These are phyloP conservation scores for Anthoscopus minutus DNA, from an alignment of 2,113 vertebrate species.

Conservation along the genomic window DNA sequence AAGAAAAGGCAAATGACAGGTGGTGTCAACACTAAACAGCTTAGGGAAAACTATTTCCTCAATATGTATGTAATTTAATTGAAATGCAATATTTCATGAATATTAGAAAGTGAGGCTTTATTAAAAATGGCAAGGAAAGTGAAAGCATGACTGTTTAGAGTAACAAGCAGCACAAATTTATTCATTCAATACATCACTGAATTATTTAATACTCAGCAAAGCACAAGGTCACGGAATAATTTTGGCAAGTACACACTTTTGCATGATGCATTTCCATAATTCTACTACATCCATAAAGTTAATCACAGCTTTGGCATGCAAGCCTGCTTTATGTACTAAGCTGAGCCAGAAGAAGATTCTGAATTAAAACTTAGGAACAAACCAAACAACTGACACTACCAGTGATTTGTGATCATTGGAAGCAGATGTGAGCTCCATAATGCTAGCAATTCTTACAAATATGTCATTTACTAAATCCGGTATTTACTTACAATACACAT, in stretches of 20 bases:
- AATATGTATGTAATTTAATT: conserved; percentile 78
- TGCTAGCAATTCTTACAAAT: background rate
- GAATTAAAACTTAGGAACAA: conserved; percentile 53
- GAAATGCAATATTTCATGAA: conserved; percentile 82
- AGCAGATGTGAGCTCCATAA: background rate
- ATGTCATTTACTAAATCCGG: background rate
- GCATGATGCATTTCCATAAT: conserved; percentile 78
- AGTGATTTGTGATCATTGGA: conserved; percentile 17
- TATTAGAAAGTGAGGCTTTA: conserved; percentile 77
- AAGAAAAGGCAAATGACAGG: conserved; percentile 73
- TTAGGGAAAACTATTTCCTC: conserved; percentile 75
- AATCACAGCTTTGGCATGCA: conserved; percentile 72
- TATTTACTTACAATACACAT: background rate
- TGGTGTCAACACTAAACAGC: conserved; percentile 78
- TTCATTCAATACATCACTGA: conserved; percentile 79
- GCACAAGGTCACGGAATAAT: conserved; percentile 80
- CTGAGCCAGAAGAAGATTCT: conserved; percentile 53
- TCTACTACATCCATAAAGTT: conserved; percentile 73
- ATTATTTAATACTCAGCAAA: conserved; percentile 81
- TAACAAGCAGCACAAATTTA: conserved; percentile 81
- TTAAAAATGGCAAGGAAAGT: conserved; percentile 78
- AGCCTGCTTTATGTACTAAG: conserved; percentile 45
- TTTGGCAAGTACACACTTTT: conserved; percentile 74
- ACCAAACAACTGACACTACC: conserved; percentile 28
- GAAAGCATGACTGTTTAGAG: conserved; percentile 76